phyloP scores from a whole-genome alignment of 2,113 vertebrate species.

The Nannobrachium achirus region DNA sequence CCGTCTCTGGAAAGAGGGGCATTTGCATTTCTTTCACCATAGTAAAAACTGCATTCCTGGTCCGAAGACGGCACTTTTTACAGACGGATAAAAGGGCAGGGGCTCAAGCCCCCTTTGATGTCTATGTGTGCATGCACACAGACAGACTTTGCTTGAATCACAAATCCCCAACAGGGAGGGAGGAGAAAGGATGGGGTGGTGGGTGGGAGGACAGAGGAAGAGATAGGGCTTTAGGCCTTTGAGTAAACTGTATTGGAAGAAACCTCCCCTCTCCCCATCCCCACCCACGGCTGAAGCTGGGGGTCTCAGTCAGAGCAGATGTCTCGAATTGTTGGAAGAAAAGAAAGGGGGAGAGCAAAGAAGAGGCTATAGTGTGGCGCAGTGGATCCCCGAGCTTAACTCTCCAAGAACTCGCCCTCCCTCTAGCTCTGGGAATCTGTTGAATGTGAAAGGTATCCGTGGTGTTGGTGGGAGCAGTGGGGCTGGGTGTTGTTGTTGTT shows the following conservation, averaged over 20 bases:
- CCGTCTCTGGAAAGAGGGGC: too few relatives aligned
- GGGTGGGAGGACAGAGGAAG: not conserved
- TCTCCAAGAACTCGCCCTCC: too few relatives aligned
- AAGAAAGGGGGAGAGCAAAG: conserved; percentile 6
- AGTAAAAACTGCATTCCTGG: too few relatives aligned
- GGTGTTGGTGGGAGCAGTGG: not conserved
- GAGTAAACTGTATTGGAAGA: conserved; percentile 1
- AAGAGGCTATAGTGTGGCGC: too few relatives aligned
- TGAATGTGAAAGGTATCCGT: not conserved
- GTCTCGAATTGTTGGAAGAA: conserved; percentile 2
- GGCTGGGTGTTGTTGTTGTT: too few relatives aligned
- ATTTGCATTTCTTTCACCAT: too few relatives aligned
- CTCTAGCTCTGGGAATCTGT: too few relatives aligned
- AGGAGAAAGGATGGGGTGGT: not conserved
- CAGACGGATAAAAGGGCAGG: too few relatives aligned
- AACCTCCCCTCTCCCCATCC: too few relatives aligned
- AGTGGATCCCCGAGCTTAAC: not conserved
- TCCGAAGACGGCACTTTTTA: too few relatives aligned
- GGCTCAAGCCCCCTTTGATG: too few relatives aligned
- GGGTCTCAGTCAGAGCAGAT: conserved; percentile 13
- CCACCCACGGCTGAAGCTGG: not conserved
- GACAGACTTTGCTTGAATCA: not conserved
- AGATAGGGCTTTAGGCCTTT: conserved; percentile 4
- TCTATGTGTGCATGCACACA: too few relatives aligned
- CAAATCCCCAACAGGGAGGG: conserved; percentile 35